phyloP scores from a whole-genome alignment of 2,797 vertebrate species.

The Macrochelys suwanniensis region DNA sequence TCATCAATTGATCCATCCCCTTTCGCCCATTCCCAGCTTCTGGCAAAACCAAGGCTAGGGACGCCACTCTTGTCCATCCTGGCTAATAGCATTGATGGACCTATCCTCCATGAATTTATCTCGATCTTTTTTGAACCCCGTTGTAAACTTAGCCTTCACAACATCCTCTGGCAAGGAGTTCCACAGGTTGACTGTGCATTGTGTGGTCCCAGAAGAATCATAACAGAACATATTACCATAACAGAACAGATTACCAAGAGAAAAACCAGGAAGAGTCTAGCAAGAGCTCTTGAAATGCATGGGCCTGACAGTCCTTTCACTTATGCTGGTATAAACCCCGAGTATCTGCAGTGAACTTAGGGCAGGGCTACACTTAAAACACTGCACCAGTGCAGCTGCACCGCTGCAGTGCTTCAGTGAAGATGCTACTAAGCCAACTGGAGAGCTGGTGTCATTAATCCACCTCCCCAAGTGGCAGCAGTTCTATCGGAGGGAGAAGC shows the following conservation, averaged over 20 bases:
- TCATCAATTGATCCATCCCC: too few species aligned
- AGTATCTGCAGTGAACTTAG: neutral
- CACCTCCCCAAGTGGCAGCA: neutral
- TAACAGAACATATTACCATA: neutral
- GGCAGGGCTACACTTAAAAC: neutral
- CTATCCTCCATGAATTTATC: too few species aligned
- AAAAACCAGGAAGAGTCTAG: neutral
- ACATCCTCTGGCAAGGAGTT: too few species aligned
- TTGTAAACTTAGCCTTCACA: too few species aligned
- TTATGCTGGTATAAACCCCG: neutral
- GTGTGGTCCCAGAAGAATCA: slow-evolving; percentile 7
- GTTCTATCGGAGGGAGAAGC: too few species aligned
- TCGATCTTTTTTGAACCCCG: too few species aligned
- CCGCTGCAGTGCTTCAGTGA: neutral
- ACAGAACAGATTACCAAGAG: neutral
- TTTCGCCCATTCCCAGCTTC: too few species aligned
- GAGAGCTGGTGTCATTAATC: neutral
- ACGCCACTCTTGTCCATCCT: too few species aligned
- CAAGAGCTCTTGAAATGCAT: neutral
- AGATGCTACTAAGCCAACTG: neutral
- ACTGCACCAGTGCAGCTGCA: neutral
- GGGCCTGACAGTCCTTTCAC: neutral
- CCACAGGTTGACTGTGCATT: too few species aligned
- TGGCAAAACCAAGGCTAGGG: too few species aligned
- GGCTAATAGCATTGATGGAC: too few species aligned